Conservation (phyloP, 64 coral and sea anemone genomes). For the Porites australiensis region DNA sequence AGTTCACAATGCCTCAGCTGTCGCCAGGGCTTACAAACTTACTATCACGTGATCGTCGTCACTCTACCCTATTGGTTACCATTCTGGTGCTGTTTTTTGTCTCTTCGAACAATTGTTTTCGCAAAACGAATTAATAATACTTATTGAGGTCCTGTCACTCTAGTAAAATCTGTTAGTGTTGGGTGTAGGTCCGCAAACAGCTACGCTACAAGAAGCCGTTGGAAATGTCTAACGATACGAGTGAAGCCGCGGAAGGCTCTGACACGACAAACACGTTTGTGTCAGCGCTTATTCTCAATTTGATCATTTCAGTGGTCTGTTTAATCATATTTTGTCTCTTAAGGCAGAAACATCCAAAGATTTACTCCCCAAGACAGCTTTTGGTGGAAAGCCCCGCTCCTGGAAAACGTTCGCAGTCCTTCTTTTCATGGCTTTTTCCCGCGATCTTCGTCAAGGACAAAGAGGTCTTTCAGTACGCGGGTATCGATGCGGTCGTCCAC, state of each 20-base stretch:
- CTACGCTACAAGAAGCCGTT: neutral
- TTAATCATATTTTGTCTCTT: slow-evolving; percentile 84
- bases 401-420: slow-evolving; percentile 75
- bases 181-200: neutral
- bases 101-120: too few relatives aligned
- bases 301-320: slow-evolving; percentile 66
- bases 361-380: slow-evolving; percentile 84
- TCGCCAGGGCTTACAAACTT: too few relatives aligned
- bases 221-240: slow-evolving; percentile 24
- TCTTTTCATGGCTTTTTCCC: slow-evolving; percentile 91
- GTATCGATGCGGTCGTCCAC: slow-evolving; percentile 92
- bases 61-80: too few relatives aligned
- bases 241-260: neutral
- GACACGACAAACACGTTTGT: slow-evolving; percentile 72
- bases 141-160: neutral
- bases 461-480: slow-evolving; percentile 86
- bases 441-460: slow-evolving; percentile 86
- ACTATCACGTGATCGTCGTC: too few relatives aligned
- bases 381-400: slow-evolving; percentile 81
- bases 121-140: neutral
- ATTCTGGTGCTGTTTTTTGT: too few relatives aligned
- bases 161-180: neutral
- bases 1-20: too few relatives aligned
- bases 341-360: slow-evolving; percentile 63
- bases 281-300: slow-evolving; percentile 78